Conservation (phyloP, 1,140 invertebrate species). For the Bombus confusus region DNA sequence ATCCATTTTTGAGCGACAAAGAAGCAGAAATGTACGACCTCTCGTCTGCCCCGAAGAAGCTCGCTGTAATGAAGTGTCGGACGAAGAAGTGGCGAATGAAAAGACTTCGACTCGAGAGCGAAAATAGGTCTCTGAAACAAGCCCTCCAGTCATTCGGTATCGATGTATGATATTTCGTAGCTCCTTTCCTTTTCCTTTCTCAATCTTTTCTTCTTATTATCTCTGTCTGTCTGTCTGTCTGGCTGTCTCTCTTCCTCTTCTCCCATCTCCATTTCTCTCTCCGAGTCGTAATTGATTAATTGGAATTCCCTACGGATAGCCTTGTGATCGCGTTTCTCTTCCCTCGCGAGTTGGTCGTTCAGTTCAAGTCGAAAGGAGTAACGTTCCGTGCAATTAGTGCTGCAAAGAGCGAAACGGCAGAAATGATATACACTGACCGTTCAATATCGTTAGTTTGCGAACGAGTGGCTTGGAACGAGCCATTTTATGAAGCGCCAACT, state of each 20-base stretch:
- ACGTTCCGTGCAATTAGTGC: neutral
- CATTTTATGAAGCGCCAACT: neutral
- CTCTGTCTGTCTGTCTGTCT: neutral
- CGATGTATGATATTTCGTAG: conserved; percentile 46
- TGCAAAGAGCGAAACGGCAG: neutral
- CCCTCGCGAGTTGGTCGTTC: neutral
- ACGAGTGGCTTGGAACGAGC: neutral
- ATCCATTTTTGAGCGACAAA: conserved; percentile 70
- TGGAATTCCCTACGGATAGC: conserved; percentile 19
- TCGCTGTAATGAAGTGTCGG: conserved; percentile 76
- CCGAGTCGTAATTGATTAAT: conserved; percentile 33
- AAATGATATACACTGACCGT: neutral
- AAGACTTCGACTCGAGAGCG: conserved; percentile 72
- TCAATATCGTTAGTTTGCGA: neutral
- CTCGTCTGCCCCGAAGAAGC: conserved; percentile 73
- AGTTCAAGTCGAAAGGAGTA: neutral
- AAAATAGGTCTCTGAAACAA: conserved; percentile 74
- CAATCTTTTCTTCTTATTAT: neutral
- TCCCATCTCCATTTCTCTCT: too few species aligned
- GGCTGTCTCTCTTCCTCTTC: too few species aligned
- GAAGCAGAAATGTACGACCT: conserved; percentile 73
- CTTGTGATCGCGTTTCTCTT: neutral
- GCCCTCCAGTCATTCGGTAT: conserved; percentile 72
- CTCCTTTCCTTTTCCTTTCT: neutral
- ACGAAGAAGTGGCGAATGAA: conserved; percentile 78